phyloP scores from a whole-genome alignment of 2,888 invertebrate genomes.

The Carterocephalus palaemon region DNA sequence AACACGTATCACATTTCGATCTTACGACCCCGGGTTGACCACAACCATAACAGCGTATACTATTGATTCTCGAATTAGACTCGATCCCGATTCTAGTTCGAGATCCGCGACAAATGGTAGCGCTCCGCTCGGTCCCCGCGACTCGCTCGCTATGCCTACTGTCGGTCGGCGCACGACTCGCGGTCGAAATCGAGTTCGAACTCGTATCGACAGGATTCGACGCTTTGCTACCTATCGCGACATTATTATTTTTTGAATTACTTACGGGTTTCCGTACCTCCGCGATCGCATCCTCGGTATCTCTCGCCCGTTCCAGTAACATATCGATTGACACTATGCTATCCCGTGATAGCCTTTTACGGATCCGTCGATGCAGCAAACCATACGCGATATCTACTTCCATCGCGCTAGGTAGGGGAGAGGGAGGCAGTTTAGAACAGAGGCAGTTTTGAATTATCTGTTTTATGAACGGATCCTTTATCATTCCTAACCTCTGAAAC shows the following conservation, averaged over 20 bases:
- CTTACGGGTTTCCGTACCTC: too few species aligned
- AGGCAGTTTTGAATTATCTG: too few species aligned
- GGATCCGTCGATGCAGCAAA: too few species aligned
- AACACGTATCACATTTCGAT: background rate
- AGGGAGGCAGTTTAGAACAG: too few species aligned
- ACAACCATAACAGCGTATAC: slow-evolving; percentile 1
- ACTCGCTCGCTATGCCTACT: background rate
- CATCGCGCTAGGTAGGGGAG: background rate
- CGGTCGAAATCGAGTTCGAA: background rate
- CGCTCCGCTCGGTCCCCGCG: background rate
- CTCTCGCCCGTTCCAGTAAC: too few species aligned
- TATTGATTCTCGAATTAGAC: background rate
- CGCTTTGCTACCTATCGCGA: too few species aligned
- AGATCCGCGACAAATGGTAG: background rate
- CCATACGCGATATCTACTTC: background rate
- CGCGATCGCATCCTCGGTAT: too few species aligned
- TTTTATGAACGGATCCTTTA: too few species aligned
- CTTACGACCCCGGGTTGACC: background rate
- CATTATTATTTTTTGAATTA: background rate
- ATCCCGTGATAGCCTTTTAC: too few species aligned
- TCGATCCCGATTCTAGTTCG: background rate
- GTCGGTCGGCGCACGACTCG: background rate
- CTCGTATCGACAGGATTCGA: too few species aligned
- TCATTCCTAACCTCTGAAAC: too few species aligned
- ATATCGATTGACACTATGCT: too few species aligned